These are phyloP conservation scores for Drosophila setifemur DNA, from an alignment of 1,140 invertebrate genomes.

Conservation along the genomic window DNA sequence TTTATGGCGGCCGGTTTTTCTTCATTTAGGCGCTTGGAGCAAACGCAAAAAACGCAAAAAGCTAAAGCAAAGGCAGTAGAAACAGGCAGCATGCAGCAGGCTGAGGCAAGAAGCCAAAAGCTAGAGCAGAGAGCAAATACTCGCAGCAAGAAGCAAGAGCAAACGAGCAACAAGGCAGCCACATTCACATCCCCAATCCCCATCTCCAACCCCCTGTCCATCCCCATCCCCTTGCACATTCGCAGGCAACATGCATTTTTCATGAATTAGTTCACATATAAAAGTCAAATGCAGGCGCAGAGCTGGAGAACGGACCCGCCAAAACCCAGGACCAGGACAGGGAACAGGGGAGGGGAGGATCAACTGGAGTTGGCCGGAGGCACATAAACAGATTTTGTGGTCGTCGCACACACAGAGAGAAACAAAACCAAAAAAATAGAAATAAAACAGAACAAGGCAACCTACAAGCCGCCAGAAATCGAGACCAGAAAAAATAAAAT, in stretches of 20 bases:
- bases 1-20: slow-evolving; percentile 76
- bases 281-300: slow-evolving; percentile 72
- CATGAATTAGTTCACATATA: slow-evolving; percentile 79
- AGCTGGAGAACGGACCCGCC: slow-evolving; percentile 8
- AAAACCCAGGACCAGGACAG: neutral
- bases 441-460: neutral
- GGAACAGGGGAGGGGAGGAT: neutral
- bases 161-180: slow-evolving; percentile 30
- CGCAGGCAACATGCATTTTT: slow-evolving; percentile 67
- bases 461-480: neutral
- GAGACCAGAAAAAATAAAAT: neutral
- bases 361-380: slow-evolving; percentile 21
- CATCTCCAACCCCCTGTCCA: no score
- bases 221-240: no score
- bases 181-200: no score
- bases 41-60: neutral
- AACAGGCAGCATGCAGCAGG: no score
- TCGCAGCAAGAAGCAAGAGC: slow-evolving; percentile 22
- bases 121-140: slow-evolving; percentile 5
- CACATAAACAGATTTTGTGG: slow-evolving; percentile 73
- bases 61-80: slow-evolving; percentile 3
- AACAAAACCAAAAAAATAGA: slow-evolving; percentile 3
- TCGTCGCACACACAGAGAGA: slow-evolving; percentile 43
- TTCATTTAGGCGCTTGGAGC: slow-evolving; percentile 55
- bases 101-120: slow-evolving; percentile 2